Percentiles rank a stretch among this genome's conserved stretches.
Conservation (phyloP, 2,888 invertebrate species). For the Serrognathus titanus region DNA sequence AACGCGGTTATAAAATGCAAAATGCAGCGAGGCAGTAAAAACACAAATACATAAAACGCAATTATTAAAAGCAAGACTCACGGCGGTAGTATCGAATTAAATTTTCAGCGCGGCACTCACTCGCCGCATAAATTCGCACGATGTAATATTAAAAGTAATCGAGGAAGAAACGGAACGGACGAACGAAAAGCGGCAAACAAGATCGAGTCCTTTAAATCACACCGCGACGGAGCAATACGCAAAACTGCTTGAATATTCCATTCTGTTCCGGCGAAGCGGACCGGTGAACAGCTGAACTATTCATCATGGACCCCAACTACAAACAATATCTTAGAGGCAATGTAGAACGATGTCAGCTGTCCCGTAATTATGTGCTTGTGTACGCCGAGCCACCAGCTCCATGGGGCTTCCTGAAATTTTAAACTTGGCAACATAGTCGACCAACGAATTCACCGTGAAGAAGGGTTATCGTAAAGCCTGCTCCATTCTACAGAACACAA, state of each 20-base stretch:
- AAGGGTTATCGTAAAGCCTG: no score
- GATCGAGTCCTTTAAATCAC: neutral
- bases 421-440: slow-evolving; percentile 14
- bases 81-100: no score
- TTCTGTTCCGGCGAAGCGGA: slow-evolving; percentile 20
- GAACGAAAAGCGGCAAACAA: slow-evolving; percentile 10
- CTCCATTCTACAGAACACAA: no score
- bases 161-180: slow-evolving; percentile 17
- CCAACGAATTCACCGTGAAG: neutral
- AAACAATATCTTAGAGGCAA: slow-evolving; percentile 26
- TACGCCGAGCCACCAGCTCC: slow-evolving; percentile 16
- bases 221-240: slow-evolving; percentile 11
- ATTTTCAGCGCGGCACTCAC: no score
- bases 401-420: slow-evolving; percentile 11
- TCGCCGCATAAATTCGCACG: no score
- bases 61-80: no score
- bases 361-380: slow-evolving; percentile 29
- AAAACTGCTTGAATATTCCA: slow-evolving; percentile 30
- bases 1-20: no score
- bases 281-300: slow-evolving; percentile 25
- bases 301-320: slow-evolving; percentile 25
- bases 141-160: slow-evolving; percentile 16
- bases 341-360: slow-evolving; percentile 29
- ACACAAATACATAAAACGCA: no score
- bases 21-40: no score